phyloP scores from a whole-genome alignment of 2,888 invertebrate genomes.

The Apotomis betuletana region DNA sequence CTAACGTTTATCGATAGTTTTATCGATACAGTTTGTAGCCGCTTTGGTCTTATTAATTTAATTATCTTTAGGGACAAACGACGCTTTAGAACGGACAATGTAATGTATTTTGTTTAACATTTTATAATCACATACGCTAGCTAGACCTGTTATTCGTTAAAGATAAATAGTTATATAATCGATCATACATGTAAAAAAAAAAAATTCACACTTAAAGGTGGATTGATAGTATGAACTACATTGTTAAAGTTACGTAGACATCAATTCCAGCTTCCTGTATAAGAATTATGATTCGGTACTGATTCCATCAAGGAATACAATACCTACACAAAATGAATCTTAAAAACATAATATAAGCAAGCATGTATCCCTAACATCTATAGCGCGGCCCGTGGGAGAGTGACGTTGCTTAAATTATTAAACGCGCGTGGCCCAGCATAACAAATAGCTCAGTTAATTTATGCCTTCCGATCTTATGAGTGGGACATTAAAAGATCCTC shows the following conservation, averaged over 20 bases:
- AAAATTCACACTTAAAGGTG: too few relatives aligned
- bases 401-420: conserved; percentile 50
- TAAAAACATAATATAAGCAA: conserved; percentile 26
- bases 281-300: not conserved
- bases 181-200: too few relatives aligned
- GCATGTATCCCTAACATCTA: conserved; percentile 39
- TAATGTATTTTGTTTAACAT: too few relatives aligned
- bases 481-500: conserved; percentile 71
- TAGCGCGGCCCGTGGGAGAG: conserved; percentile 46
- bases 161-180: too few relatives aligned
- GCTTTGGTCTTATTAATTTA: not conserved
- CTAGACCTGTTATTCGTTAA: too few relatives aligned
- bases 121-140: too few relatives aligned
- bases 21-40: not conserved
- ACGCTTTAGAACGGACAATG: not conserved
- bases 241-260: not conserved
- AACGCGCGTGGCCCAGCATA: conserved; percentile 65
- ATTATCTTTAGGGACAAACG: not conserved
- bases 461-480: conserved; percentile 71
- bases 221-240: too few relatives aligned
- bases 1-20: conserved; percentile 13
- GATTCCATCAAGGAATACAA: not conserved
- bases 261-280: not conserved
- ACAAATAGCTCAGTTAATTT: conserved; percentile 71
- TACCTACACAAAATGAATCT: conserved; percentile 9